A percentile compares a stretch with the other conserved stretches of the same genome.
Conservation (phyloP, 2,888 invertebrate species). For the Tipula helvola region DNA sequence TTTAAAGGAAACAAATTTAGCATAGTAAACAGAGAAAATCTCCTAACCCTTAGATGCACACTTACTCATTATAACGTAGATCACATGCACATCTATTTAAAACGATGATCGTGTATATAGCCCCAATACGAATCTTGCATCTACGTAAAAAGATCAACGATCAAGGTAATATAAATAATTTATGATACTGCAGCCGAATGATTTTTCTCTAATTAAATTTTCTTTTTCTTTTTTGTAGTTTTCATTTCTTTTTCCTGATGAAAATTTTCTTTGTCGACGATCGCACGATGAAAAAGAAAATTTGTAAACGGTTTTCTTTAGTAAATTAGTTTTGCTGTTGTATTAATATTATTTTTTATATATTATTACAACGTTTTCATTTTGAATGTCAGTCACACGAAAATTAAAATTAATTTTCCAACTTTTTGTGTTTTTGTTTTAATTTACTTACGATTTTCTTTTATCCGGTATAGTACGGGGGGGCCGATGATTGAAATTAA, state of each 20-base stretch:
- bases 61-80: no score
- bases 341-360: neutral
- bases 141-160: neutral
- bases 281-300: neutral
- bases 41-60: no score
- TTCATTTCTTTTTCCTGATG: neutral
- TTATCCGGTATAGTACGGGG: neutral
- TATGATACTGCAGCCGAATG: neutral
- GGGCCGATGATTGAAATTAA: neutral
- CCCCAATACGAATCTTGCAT: neutral
- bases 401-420: neutral
- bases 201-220: neutral
- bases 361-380: neutral
- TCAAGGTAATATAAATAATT: conserved; percentile 4
- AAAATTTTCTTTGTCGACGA: neutral
- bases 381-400: neutral
- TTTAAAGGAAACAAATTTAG: no score
- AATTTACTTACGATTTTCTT: neutral
- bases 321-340: neutral
- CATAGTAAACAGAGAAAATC: no score
- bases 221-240: neutral
- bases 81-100: neutral
- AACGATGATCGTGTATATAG: neutral
- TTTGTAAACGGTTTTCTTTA: neutral
- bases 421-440: neutral